These are phyloP conservation scores for Drosophila melanogaster DNA, from an alignment of 1,140 invertebrate genomes.

Conservation along the genomic window DNA sequence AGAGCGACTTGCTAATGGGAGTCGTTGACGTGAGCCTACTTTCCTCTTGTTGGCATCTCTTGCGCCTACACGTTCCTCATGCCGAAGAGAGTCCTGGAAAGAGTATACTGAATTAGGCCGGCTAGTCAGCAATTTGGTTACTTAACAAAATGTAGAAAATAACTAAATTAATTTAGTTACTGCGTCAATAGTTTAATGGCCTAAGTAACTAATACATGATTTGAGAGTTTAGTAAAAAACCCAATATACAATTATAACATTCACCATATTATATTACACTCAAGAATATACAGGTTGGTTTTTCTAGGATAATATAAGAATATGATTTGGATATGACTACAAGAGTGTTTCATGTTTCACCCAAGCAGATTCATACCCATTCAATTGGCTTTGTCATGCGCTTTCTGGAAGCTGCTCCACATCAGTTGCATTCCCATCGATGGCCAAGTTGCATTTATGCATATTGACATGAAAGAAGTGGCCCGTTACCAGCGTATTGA, in stretches of 20 bases:
- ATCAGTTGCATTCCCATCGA: conserved; percentile 39
- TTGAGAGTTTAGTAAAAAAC: too few relatives aligned
- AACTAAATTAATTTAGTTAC: neutral
- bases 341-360: conserved; percentile 5
- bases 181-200: neutral
- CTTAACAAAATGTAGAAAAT: too few relatives aligned
- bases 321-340: neutral
- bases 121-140: neutral
- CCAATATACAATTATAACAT: too few relatives aligned
- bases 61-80: conserved; percentile 55
- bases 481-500: conserved; percentile 43
- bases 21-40: conserved; percentile 72
- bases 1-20: conserved; percentile 79
- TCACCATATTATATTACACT: too few relatives aligned
- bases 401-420: conserved; percentile 68
- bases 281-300: too few relatives aligned
- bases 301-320: neutral
- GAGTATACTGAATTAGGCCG: conserved; percentile 2
- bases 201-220: neutral
- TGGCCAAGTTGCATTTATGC: conserved; percentile 61
- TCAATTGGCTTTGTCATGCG: conserved; percentile 12
- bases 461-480: conserved; percentile 77
- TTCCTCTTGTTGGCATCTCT: conserved; percentile 45
- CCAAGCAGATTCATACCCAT: neutral
- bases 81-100: conserved; percentile 3